Evolutionary conservation across 1,140 invertebrate genomes (phyloP), one percentile per base, ranked within the genome.

Genomic region (Drosophila subobscura): DNA sequence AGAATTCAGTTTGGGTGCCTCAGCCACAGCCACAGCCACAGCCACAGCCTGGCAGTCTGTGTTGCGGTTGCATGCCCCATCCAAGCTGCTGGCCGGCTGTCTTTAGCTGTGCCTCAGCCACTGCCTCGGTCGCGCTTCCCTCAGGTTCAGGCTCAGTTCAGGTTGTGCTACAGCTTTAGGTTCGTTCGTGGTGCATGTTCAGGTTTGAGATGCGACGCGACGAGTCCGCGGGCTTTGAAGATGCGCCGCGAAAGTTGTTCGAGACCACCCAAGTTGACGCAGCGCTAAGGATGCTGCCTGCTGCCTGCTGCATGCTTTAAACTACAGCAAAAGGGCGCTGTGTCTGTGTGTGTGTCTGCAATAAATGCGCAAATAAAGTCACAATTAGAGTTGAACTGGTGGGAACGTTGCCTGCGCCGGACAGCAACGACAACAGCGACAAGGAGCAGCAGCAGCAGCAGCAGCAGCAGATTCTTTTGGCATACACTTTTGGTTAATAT

Each of bases 321-420:
- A 76, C 56, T 68, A 52, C 63, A 53, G 54, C 59, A 75, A 75
- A 75, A 84, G 80, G 80, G 80, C 71, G 51, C 61, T 81, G 57
- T 54, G 8, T 53, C 42, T 46, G 42, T 27, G 41, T 58, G 51
- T 55, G 16, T 75, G 65, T 54, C 64, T 64, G 83, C 79, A 81
- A 81, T 88, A 89, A 89, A 89, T 79, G 85, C 85, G 77, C 85
- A 81, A 89, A 89, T 89, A 89, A 89, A 89, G 85, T 89, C 85
- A 89, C 85, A 89, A 89, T 89, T 89, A 89, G 85, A 80, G 85
- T 85, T 89, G 85, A 89, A 89, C 86, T 80, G 63, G 76, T 80
- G 77, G 83, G 83, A 88, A 85, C 75, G 79, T 7, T 33, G 29
- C 7, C 8, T 3, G 8, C 1, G 29, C 67, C 50, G 60, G 29